These are phyloP conservation scores for Eulemur rubriventer DNA, from an alignment of 2,797 vertebrate species.

Conservation along the genomic window DNA sequence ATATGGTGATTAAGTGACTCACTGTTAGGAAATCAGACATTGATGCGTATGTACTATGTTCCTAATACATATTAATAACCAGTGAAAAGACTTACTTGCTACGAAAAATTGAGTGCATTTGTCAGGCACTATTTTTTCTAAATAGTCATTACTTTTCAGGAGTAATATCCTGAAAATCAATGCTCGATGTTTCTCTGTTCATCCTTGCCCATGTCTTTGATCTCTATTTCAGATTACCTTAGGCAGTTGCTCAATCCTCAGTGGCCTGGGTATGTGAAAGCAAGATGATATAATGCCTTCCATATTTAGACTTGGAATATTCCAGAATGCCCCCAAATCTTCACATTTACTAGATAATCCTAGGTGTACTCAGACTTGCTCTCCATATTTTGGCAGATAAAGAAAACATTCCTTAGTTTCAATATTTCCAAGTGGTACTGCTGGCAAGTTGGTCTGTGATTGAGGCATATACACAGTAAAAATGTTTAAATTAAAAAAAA, in stretches of 20 bases:
- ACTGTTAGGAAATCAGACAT: slow-evolving; percentile 5
- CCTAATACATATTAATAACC: neutral
- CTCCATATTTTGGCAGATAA: neutral
- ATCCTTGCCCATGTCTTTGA: neutral
- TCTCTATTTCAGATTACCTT: neutral
- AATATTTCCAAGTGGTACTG: neutral
- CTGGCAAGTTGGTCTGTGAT: neutral
- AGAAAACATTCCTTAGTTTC: neutral
- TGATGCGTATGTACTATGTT: neutral
- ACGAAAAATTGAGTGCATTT: neutral
- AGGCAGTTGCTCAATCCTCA: neutral
- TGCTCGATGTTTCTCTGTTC: neutral
- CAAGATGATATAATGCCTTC: neutral
- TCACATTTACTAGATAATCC: neutral
- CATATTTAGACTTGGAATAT: neutral
- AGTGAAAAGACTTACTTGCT: neutral
- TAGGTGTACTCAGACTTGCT: neutral
- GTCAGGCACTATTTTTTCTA: neutral
- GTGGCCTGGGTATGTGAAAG: neutral
- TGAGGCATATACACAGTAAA: neutral
- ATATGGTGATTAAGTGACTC: slow-evolving; percentile 40
- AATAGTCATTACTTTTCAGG: neutral
- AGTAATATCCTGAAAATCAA: neutral
- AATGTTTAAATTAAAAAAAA: neutral
- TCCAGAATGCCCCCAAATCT: neutral